Evolutionary conservation across 2,888 invertebrate genomes (phyloP), one percentile per base, ranked within the genome.

Genomic region (Apantesis nais): DNA sequence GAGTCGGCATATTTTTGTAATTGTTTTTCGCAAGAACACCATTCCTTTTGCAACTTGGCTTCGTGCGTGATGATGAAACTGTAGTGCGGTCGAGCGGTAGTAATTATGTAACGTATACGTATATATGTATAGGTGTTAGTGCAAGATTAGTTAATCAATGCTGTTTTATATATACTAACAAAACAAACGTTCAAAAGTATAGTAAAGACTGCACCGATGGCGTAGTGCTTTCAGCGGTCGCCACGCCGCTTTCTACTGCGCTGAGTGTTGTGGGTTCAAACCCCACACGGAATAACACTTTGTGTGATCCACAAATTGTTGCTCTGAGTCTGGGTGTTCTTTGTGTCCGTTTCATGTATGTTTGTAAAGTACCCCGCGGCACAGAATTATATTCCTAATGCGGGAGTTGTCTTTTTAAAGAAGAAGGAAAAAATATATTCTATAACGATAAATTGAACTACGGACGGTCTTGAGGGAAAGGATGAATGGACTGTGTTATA

Each of bases 1-100:
- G 12, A 44, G 19, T 63, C 31, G 29, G 44, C 29, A 44, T 44
- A 44, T 63, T 63, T 63, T 31, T 63, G 63, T 31, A 63, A 44
- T 31, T 44, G 4, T 63, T 63, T 63, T 63, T 63, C 63, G 63
- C 63, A 63, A 63, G 29, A 9, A 41, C 29, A 39, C 29, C 29
- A 16, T 37, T 14, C 8, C 14, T 25, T 39, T 22, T 9, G 31
- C 62, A 29, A 55, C 25, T 31, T 34, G 22, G 44, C 63, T 39
- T 25, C 25, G 25, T 63, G 41, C 29, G 19, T 29, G 16, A 41
- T 44, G 63, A 44, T 22, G 44, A 63, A 44, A 63, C 29, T 62
- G 4, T 41, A 5, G 31, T 31, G 22, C 31, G 63, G 29, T 22
- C 31, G 31, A 44, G 31, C 44, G 4, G 62, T 39, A 31, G 44